phyloP scores from a whole-genome alignment of 2,113 vertebrate species.

The Chloebia gouldiae region DNA sequence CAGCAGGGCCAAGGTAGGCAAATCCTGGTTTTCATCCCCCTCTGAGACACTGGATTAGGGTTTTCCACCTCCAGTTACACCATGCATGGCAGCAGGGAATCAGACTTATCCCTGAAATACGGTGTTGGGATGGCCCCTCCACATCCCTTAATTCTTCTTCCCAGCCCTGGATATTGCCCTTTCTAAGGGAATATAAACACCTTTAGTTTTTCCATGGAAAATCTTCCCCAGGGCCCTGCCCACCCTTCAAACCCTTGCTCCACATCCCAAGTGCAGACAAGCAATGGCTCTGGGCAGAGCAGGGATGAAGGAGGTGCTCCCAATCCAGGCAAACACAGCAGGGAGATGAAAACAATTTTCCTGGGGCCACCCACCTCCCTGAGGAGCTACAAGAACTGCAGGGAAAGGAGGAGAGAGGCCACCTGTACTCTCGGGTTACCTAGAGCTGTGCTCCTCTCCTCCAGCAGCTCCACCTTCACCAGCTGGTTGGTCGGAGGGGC shows the following conservation, averaged over 20 bases:
- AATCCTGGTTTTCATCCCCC: not conserved
- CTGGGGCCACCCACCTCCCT: not conserved
- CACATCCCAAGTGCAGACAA: not conserved
- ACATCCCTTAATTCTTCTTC: not conserved
- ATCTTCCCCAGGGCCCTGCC: not conserved
- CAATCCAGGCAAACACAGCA: not conserved
- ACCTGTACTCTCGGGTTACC: slow-evolving; percentile 60
- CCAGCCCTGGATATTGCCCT: not conserved
- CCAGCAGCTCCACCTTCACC: slow-evolving; percentile 94
- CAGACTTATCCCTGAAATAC: not conserved
- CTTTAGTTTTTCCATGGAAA: not conserved
- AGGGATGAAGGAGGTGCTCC: not conserved
- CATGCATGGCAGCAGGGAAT: not conserved
- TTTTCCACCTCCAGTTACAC: not conserved
- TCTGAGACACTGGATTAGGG: not conserved
- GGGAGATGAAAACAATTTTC: not conserved
- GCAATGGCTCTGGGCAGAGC: not conserved
- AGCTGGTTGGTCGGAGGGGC: slow-evolving; percentile 90
- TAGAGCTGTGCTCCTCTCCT: slow-evolving; percentile 91
- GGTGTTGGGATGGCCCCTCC: not conserved
- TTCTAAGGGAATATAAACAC: not conserved
- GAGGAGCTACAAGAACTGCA: not conserved
- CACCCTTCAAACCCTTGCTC: not conserved
- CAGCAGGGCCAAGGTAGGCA: not conserved
- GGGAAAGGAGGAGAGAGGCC: not conserved